Percentiles rank a stretch among this genome's conserved stretches.
Evolutionary conservation across 2,113 vertebrate species (phyloP).

Genomic region (zebrafish (Danio rerio)): GRCz12tu NC_133192.1:19977001-19977500

Average conservation of each 20-base stretch:
- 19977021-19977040: neutral
- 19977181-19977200: slow-evolving; percentile 59
- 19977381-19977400: slow-evolving; percentile 70
- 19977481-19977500: slow-evolving; percentile 66
- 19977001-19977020: neutral
- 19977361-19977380: slow-evolving; percentile 64
- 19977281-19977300: slow-evolving; percentile 68
- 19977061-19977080: slow-evolving; percentile 32
- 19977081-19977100: slow-evolving; percentile 32
- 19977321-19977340: slow-evolving; percentile 75
- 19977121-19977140: slow-evolving; percentile 45
- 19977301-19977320: slow-evolving; percentile 74
- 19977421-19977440: slow-evolving; percentile 70
- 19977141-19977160: slow-evolving; percentile 50
- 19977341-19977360: slow-evolving; percentile 71
- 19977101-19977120: slow-evolving; percentile 40
- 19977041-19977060: neutral
- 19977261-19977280: slow-evolving; percentile 71
- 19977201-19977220: slow-evolving; percentile 68
- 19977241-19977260: slow-evolving; percentile 63
- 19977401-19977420: slow-evolving; percentile 70
- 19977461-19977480: slow-evolving; percentile 66
- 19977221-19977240: slow-evolving; percentile 62
- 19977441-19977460: slow-evolving; percentile 73
- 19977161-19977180: slow-evolving; percentile 36